Evolutionary conservation across 2,113 vertebrate species (phyloP).

Genomic region (Microtus montanus): DNA sequence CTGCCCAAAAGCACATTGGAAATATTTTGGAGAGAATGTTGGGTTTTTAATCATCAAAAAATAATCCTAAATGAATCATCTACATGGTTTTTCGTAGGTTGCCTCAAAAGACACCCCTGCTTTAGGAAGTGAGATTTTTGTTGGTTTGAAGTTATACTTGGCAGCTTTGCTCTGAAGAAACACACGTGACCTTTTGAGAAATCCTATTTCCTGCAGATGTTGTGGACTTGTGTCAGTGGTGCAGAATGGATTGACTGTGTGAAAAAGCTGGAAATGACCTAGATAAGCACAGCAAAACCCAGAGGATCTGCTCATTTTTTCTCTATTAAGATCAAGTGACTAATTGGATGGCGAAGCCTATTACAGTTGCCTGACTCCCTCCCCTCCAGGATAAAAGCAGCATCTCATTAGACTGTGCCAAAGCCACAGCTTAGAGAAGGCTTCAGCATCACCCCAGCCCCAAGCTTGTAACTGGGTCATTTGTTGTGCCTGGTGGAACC

Average conservation of each 20-base stretch:
- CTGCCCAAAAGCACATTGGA: neutral
- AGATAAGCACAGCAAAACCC: slow-evolving; percentile 44
- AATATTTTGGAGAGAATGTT: neutral
- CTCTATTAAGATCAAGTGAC: slow-evolving; percentile 43
- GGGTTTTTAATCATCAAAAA: slow-evolving; percentile 11
- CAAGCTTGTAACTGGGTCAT: neutral
- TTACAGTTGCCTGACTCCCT: slow-evolving; percentile 12
- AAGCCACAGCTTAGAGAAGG: neutral
- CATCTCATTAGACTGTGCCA: neutral
- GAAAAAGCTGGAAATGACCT: slow-evolving; percentile 55
- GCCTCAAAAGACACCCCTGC: neutral
- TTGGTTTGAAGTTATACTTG: neutral
- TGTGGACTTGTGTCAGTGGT: neutral
- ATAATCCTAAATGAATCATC: slow-evolving; percentile 11
- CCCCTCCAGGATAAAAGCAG: slow-evolving; percentile 13
- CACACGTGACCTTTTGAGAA: slow-evolving; percentile 24
- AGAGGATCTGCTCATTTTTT: neutral
- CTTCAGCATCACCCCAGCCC: neutral
- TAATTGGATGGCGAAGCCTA: slow-evolving; percentile 47
- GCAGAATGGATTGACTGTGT: slow-evolving; percentile 18
- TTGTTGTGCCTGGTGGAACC: neutral
- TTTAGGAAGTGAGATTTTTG: neutral
- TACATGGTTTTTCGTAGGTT: neutral
- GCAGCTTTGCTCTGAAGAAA: neutral
- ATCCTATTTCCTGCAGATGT: slow-evolving; percentile 46